These are phyloP conservation scores for Imbricaverruca yamaguchii DNA, from an alignment of 2,888 invertebrate genomes.

Conservation along the genomic window DNA sequence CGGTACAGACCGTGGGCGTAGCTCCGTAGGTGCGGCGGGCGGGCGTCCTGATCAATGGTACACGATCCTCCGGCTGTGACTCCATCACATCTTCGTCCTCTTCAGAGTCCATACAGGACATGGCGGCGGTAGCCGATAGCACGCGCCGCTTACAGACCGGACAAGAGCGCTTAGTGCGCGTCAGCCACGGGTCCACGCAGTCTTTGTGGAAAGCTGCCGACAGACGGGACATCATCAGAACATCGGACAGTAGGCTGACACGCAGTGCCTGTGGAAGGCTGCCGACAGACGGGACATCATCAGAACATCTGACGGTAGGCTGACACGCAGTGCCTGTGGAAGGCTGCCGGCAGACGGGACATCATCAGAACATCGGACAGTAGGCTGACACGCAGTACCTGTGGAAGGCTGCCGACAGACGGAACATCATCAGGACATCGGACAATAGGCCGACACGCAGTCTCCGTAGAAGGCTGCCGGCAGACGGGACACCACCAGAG, in stretches of 20 bases:
- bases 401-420: no score
- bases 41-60: neutral
- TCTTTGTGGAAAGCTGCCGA: constrained; percentile 82
- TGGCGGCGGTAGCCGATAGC: neutral
- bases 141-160: constrained; percentile 34
- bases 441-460: no score
- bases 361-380: no score
- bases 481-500: no score
- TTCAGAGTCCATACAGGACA: neutral
- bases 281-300: constrained; percentile 30
- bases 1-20: neutral
- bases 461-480: no score
- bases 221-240: neutral
- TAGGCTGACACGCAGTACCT: no score
- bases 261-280: constrained; percentile 95
- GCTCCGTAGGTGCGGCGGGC: neutral
- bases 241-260: constrained; percentile 40
- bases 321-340: no score
- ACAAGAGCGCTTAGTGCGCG: constrained; percentile 68
- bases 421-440: no score
- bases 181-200: constrained; percentile 98
- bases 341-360: no score
- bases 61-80: neutral
- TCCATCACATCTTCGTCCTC: neutral
- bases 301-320: no score